Conservation (phyloP, 2,797 vertebrate species). For the Poeciliopsis infans region DNA sequence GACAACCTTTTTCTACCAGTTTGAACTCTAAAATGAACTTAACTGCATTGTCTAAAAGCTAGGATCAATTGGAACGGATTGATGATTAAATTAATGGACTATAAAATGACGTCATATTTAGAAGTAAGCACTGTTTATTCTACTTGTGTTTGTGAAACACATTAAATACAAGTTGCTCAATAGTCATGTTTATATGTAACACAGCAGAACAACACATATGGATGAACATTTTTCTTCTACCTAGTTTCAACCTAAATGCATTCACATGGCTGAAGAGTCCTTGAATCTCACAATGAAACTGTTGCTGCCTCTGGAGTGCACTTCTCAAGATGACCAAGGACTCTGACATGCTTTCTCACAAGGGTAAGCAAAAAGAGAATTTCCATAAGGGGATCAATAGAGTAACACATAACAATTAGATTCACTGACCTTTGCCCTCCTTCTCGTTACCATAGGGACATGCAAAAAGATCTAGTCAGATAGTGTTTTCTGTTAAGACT, state of each 20-base stretch:
- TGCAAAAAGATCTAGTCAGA: constrained; percentile 34
- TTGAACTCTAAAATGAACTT: too few relatives aligned
- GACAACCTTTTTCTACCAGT: too few relatives aligned
- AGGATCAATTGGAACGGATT: too few relatives aligned
- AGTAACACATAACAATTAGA: constrained; percentile 54
- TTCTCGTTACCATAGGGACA: constrained; percentile 54
- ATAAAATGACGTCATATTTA: too few relatives aligned
- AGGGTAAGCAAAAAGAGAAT: constrained; percentile 53
- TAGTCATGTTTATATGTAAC: background rate
- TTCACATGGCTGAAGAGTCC: constrained; percentile 46
- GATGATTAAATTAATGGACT: too few relatives aligned
- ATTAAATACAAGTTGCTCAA: background rate
- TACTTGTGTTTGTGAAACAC: background rate
- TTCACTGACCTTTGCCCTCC: constrained; percentile 50
- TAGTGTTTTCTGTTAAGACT: constrained; percentile 36
- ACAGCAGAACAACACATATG: constrained; percentile 11
- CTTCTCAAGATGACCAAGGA: constrained; percentile 35
- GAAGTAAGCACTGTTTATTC: background rate
- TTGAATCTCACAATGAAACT: constrained; percentile 48
- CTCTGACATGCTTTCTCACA: constrained; percentile 26
- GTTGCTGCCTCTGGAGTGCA: constrained; percentile 23
- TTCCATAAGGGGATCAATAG: constrained; percentile 57
- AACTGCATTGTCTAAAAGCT: too few relatives aligned
- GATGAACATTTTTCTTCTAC: constrained; percentile 15
- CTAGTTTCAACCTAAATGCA: constrained; percentile 19